phyloP scores from a whole-genome alignment of 2,113 vertebrate genomes.

The Tringa solitaria region DNA sequence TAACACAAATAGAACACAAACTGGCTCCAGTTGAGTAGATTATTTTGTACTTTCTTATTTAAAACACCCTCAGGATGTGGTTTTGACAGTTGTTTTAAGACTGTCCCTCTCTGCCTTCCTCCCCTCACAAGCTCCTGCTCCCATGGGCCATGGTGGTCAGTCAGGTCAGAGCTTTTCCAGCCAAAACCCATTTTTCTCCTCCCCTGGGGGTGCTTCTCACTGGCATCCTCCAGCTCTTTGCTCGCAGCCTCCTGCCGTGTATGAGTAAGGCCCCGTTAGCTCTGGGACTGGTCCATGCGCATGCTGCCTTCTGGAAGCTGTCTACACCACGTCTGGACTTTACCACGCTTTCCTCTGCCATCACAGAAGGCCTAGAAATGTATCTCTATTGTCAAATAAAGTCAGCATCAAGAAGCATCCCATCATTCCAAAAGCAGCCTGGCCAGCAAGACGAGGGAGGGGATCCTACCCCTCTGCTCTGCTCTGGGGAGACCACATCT shows the following conservation, averaged over 20 bases:
- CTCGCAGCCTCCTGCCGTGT: rapidly evolving
- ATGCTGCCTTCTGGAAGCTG: background rate
- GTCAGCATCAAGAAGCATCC: background rate
- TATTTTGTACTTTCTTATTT: background rate
- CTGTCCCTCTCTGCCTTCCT: background rate
- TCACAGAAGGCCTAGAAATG: background rate
- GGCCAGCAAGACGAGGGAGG: no score
- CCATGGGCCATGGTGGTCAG: background rate
- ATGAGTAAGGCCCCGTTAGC: background rate
- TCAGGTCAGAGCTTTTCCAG: background rate
- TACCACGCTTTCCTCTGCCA: background rate
- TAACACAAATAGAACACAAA: background rate
- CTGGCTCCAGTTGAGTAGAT: background rate
- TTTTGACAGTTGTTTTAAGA: conserved; percentile 31
- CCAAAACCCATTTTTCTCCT: background rate
- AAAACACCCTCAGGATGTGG: background rate
- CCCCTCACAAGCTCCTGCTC: background rate
- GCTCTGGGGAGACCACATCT: no score
- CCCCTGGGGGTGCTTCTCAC: background rate
- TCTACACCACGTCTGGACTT: background rate
- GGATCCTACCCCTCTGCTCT: no score
- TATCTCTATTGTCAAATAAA: background rate
- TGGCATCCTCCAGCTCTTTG: background rate
- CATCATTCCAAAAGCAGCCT: no score
- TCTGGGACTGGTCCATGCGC: rapidly evolving